Evolutionary conservation across 23 tunicate genomes (phyloP).

Genomic region (Styela plicata): DNA sequence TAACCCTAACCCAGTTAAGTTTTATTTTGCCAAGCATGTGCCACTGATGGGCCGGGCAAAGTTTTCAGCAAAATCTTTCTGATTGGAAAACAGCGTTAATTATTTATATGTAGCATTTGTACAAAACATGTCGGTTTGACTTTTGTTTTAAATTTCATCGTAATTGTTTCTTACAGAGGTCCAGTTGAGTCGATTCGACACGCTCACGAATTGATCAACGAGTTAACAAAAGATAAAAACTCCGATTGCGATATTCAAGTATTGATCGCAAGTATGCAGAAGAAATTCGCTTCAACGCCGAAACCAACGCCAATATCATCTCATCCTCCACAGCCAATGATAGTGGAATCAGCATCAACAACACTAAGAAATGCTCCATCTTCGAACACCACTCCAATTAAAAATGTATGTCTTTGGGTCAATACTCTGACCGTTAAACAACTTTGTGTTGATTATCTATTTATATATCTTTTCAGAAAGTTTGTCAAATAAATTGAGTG

Average conservation of each 20-base stretch:
- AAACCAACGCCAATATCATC: conserved; percentile 11
- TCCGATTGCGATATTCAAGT: conserved; percentile 59
- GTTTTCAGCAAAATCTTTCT: no score
- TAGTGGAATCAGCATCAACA: conserved; percentile 69
- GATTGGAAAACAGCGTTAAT: no score
- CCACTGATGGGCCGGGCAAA: no score
- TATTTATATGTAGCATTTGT: no score
- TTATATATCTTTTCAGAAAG: no score
- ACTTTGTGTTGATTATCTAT: no score
- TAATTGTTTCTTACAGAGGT: conserved; percentile 50
- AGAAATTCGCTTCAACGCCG: neutral
- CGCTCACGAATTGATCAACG: conserved; percentile 69
- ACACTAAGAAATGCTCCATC: conserved; percentile 70
- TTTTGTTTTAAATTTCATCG: no score
- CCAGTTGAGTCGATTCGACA: conserved; percentile 48
- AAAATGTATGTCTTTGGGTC: neutral
- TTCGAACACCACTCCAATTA: neutral
- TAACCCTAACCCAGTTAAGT: no score
- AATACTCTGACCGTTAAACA: no score
- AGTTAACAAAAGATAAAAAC: conserved; percentile 69
- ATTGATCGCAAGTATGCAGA: conserved; percentile 29
- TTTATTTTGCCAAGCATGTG: no score
- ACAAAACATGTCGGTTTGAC: no score
- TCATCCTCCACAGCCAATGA: conserved; percentile 23
- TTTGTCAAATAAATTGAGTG: no score